Percentiles rank a stretch among this genome's conserved stretches.
Conservation (phyloP, 37 sponge, comb jelly and placozoan species). For the Beroe forskalii region DNA sequence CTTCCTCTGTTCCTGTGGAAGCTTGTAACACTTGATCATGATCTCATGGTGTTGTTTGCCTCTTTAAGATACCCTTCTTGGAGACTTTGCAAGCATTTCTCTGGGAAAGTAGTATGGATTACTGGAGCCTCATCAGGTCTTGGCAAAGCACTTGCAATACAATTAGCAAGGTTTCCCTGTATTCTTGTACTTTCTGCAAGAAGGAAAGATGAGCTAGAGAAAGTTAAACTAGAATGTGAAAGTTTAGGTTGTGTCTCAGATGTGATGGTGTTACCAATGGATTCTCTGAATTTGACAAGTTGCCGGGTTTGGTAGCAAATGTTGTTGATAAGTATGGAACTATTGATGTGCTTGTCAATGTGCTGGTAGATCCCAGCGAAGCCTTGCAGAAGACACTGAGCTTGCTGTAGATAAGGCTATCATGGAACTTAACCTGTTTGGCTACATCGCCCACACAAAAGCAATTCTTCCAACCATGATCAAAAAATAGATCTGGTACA, state of each 20-base stretch:
- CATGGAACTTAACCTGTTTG: slow-evolving; percentile 79
- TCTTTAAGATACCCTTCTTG: slow-evolving; percentile 7
- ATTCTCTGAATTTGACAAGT: slow-evolving; percentile 38
- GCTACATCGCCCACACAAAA: slow-evolving; percentile 86
- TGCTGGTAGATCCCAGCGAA: slow-evolving; percentile 87
- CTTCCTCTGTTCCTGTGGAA: slow-evolving; percentile 15
- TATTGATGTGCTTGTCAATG: slow-evolving; percentile 88
- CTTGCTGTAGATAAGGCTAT: slow-evolving; percentile 76
- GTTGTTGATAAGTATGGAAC: slow-evolving; percentile 24
- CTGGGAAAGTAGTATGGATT: slow-evolving; percentile 90
- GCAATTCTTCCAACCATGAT: slow-evolving; percentile 84
- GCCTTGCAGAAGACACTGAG: slow-evolving; percentile 74
- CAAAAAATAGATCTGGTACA: slow-evolving; percentile 69
- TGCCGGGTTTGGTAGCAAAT: neutral
- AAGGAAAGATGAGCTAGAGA: slow-evolving; percentile 74
- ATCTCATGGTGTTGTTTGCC: neutral
- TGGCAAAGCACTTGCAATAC: slow-evolving; percentile 76
- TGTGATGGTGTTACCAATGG: slow-evolving; percentile 17
- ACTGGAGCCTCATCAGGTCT: slow-evolving; percentile 96
- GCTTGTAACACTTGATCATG: slow-evolving; percentile 12
- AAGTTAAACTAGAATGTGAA: slow-evolving; percentile 69
- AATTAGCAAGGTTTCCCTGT: slow-evolving; percentile 75
- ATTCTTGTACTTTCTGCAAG: slow-evolving; percentile 87
- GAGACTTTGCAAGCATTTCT: neutral
- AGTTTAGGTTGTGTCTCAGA: neutral